Percentiles rank a stretch among this genome's conserved stretches.
These are phyloP conservation scores for Bradypodion pumilum DNA, from an alignment of 2,797 vertebrate species.

Conservation along the genomic window DNA sequence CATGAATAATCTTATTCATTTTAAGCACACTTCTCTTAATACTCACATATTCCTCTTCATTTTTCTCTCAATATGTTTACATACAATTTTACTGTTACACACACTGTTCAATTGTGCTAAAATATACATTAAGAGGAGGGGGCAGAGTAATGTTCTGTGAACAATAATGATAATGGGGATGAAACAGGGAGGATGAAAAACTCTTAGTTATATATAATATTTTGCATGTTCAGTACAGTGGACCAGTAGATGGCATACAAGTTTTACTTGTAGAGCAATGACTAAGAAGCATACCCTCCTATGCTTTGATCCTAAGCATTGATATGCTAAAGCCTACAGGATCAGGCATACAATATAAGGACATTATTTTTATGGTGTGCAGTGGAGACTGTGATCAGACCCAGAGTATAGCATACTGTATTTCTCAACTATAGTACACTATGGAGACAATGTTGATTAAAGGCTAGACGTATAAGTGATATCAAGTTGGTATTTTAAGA, in stretches of 20 bases:
- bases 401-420: neutral
- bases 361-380: neutral
- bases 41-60: neutral
- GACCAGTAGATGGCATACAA: neutral
- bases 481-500: conserved; percentile 1
- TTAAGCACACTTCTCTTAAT: neutral
- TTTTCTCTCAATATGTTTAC: neutral
- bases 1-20: neutral
- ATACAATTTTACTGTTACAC: neutral
- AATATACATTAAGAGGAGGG: neutral
- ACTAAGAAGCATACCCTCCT: neutral
- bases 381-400: neutral
- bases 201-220: neutral
- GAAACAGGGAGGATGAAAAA: conserved; percentile 3
- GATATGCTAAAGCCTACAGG: neutral
- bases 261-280: conserved; percentile 6
- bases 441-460: neutral
- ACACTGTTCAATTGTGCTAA: neutral
- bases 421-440: neutral
- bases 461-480: neutral
- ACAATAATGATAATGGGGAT: neutral
- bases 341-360: neutral
- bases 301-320: neutral
- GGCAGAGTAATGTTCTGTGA: neutral
- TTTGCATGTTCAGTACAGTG: neutral